Evolutionary conservation across 2,797 vertebrate species (phyloP).

Genomic region (Hydrophis major): DNA sequence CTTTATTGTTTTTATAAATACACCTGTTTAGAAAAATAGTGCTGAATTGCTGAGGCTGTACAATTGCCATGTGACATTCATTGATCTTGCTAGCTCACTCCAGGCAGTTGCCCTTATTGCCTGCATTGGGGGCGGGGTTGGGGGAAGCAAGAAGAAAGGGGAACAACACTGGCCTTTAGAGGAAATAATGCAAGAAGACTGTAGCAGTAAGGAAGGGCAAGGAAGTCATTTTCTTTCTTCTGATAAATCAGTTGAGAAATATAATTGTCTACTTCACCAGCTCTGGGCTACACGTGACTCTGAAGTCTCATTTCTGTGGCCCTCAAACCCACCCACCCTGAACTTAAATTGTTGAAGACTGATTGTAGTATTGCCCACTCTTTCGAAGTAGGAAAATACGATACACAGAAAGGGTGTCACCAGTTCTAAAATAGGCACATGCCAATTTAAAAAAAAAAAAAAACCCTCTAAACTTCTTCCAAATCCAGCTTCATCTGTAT

Average conservation of each 20-base stretch:
- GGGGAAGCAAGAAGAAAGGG: not conserved
- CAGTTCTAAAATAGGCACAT: not conserved
- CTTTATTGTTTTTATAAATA: slow-evolving; percentile 7
- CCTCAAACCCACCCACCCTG: not conserved
- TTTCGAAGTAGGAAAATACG: not conserved
- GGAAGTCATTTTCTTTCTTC: not conserved
- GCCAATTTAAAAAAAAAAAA: not conserved
- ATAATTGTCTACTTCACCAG: not conserved
- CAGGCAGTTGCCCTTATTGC: not conserved
- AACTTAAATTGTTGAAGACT: not conserved
- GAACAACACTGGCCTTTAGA: not conserved
- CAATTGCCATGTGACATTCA: slow-evolving; percentile 20
- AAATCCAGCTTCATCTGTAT: not conserved
- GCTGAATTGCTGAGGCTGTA: slow-evolving; percentile 1
- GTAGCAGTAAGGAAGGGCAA: not conserved
- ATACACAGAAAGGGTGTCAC: not conserved
- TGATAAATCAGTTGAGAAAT: not conserved
- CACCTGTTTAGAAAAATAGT: slow-evolving; percentile 19
- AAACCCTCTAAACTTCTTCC: not conserved
- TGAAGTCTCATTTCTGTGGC: not conserved
- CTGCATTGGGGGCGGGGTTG: not conserved
- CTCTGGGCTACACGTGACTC: not conserved
- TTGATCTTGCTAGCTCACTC: not conserved
- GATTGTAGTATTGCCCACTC: not conserved
- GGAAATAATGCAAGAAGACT: not conserved